Evolutionary conservation across 2,888 invertebrate genomes (phyloP).

Genomic region (Stratiomys singularior): DNA sequence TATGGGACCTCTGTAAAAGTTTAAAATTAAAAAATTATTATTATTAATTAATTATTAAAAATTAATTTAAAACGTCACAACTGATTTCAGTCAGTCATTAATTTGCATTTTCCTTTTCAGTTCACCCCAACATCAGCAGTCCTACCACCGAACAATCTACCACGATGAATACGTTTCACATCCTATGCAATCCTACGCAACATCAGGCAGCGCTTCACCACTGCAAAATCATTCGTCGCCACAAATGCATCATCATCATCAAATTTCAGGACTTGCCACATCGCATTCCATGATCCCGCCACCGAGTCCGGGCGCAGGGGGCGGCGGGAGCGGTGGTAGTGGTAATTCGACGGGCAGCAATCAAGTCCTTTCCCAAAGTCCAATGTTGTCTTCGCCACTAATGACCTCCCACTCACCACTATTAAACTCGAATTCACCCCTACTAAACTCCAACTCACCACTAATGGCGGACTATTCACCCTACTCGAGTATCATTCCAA

Average conservation of each 20-base stretch:
- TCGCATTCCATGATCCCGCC: slow-evolving; percentile 51
- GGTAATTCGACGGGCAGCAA: slow-evolving; percentile 42
- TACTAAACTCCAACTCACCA: slow-evolving; percentile 59
- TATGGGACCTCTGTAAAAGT: no score
- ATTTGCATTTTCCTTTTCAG: no score
- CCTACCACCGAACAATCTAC: slow-evolving; percentile 50
- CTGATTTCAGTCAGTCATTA: no score
- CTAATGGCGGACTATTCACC: slow-evolving; percentile 63
- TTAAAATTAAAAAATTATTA: no score
- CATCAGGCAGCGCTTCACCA: slow-evolving; percentile 47
- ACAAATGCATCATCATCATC: slow-evolving; percentile 49
- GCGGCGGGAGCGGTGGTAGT: slow-evolving; percentile 49
- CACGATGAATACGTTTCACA: slow-evolving; percentile 51
- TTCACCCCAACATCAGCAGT: slow-evolving; percentile 52
- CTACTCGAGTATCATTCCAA: slow-evolving; percentile 60
- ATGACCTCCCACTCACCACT: slow-evolving; percentile 59
- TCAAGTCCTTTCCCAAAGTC: slow-evolving; percentile 54
- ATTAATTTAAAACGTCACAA: no score
- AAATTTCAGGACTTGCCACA: slow-evolving; percentile 45
- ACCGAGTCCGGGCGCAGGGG: slow-evolving; percentile 49
- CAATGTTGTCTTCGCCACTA: slow-evolving; percentile 56
- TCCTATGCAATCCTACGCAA: slow-evolving; percentile 49
- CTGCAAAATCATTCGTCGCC: slow-evolving; percentile 50
- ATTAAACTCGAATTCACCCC: slow-evolving; percentile 60
- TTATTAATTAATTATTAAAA: no score